Conservation (phyloP, 2,797 vertebrate genomes). For the Anguilla obscura region DNA sequence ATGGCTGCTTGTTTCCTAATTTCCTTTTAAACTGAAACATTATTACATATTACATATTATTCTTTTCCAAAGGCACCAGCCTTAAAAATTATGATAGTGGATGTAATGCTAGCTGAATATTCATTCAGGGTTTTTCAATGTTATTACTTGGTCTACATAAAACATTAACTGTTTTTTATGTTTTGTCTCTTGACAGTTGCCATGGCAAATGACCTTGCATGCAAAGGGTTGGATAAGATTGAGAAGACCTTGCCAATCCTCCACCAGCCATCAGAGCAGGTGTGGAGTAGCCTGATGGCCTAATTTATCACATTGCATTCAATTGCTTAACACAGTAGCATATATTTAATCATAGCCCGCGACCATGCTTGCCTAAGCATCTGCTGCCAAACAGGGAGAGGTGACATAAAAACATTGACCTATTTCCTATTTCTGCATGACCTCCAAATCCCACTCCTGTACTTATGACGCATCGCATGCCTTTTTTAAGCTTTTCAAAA, state of each 20-base stretch:
- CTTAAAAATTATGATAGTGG: neutral
- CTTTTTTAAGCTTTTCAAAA: neutral
- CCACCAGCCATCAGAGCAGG: slow-evolving; percentile 84
- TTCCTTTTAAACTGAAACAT: neutral
- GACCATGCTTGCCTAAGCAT: neutral
- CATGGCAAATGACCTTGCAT: slow-evolving; percentile 83
- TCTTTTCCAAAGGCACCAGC: neutral
- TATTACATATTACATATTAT: neutral
- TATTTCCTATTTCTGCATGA: neutral
- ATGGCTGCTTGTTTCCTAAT: neutral
- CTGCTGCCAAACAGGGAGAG: neutral
- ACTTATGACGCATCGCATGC: neutral
- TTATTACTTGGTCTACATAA: neutral
- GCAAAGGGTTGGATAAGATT: slow-evolving; percentile 87
- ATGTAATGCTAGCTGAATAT: neutral
- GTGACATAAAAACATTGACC: neutral
- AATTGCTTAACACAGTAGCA: neutral
- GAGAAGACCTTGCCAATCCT: slow-evolving; percentile 84
- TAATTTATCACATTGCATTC: neutral
- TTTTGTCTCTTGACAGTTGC: slow-evolving; percentile 71
- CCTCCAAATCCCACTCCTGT: neutral
- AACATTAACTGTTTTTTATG: slow-evolving; percentile 30
- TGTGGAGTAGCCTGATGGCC: slow-evolving; percentile 47
- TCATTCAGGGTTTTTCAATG: neutral
- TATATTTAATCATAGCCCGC: neutral